Evolutionary conservation across 1,140 invertebrate genomes (phyloP), one percentile per base, ranked within the genome.

Genomic region (Acromyrmex heyeri): DNA sequence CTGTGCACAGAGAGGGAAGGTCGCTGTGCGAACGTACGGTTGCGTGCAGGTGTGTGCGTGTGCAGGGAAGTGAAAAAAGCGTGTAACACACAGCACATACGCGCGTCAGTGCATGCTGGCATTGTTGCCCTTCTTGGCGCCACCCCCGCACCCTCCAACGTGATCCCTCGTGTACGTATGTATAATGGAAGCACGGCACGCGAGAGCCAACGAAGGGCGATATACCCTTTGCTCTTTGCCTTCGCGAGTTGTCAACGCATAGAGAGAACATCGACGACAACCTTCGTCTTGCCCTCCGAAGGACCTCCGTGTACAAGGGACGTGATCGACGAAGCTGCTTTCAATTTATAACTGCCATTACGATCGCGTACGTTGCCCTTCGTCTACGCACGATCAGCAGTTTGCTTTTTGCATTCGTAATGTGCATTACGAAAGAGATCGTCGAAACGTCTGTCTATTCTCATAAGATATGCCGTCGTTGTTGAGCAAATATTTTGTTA

Each of bases 71-170:
- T 57, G 65, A 81, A 81, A 81, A 81, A 81, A 81, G 30, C 78
- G 50, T 81, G 78, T 83, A 83, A 83, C 79, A 61, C 79, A 83
- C 79, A 53, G 57, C 69, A 61, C 79, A 83, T 82, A 82, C 79
- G 79, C 67, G 79, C 79, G 79, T 82, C 79, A 82, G 67, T 73
- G 79, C 79, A 88, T 90, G 88, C 70, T 86, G 75, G 77, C 86
- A 87, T 89, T 90, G 89, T 90, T 90, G 85, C 88, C 88, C 88
- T 90, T 90, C 79, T 90, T 89, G 86, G 73, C 88, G 89, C 85
- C 86, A 75, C 65, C 88, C 72, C 79, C 79, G 34, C 69, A 30
- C 67, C 78, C 65, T 69, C 69, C 78, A 77, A 89, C 83, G 59
- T 21, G 65, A 77, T 70, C 88, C 38, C 55, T 67, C 57, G 62